These are phyloP conservation scores for Antennarius maculatus DNA, from an alignment of 2,797 vertebrate genomes.

Conservation along the genomic window DNA sequence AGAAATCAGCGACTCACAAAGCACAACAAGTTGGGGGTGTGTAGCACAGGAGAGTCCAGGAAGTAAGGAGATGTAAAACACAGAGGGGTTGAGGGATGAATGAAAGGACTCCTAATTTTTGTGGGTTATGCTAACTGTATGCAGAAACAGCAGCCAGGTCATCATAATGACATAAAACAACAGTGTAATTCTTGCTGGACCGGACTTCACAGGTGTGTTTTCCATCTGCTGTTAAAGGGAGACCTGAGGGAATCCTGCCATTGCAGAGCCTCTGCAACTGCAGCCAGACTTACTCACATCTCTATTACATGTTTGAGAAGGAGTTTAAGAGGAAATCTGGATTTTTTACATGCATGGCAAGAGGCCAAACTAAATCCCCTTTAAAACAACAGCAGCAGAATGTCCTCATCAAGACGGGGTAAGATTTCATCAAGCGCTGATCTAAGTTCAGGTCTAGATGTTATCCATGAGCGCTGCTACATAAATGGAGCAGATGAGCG, in stretches of 20 bases:
- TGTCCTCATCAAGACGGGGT: constrained; percentile 68
- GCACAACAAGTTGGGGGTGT: constrained; percentile 20
- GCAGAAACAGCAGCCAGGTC: constrained; percentile 49
- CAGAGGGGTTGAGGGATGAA: constrained; percentile 29
- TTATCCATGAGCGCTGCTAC: constrained; percentile 63
- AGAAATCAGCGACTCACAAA: constrained; percentile 41
- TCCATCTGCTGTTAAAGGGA: constrained; percentile 60
- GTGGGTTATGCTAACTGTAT: constrained; percentile 33
- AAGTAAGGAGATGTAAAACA: constrained; percentile 37
- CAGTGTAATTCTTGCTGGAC: constrained; percentile 39
- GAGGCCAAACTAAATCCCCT: constrained; percentile 75
- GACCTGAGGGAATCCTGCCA: constrained; percentile 50
- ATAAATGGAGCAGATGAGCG: constrained; percentile 61
- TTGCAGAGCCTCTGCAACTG: constrained; percentile 51
- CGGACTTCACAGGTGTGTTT: constrained; percentile 70
- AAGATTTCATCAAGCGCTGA: constrained; percentile 68
- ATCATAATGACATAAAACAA: constrained; percentile 27
- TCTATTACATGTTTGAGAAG: constrained; percentile 73
- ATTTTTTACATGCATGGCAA: constrained; percentile 76
- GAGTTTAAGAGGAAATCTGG: constrained; percentile 74
- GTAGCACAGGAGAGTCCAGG: constrained; percentile 50
- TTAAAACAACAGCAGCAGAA: constrained; percentile 77
- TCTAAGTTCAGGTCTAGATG: constrained; percentile 70
- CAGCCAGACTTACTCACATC: constrained; percentile 60
- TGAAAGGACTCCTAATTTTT: constrained; percentile 21